A percentile compares a stretch with the other conserved stretches of the same genome.
Conservation (phyloP, 2,888 invertebrate genomes). For the Oxycera nigricornis region DNA sequence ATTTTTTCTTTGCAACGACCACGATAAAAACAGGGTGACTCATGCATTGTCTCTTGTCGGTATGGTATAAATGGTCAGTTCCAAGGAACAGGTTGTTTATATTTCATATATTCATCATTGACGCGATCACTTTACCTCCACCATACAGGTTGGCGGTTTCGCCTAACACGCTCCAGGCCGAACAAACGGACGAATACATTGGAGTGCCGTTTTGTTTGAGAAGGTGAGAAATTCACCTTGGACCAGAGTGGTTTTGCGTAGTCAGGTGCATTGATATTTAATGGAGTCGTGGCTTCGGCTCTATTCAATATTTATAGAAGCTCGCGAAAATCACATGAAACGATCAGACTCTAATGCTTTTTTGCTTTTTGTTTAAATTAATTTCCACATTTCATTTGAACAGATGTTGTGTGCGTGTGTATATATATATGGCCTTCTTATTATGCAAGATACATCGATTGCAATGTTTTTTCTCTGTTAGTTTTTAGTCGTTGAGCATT, state of each 20-base stretch:
- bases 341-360: no score
- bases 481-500: no score
- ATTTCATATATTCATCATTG: neutral
- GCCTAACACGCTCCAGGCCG: neutral
- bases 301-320: no score
- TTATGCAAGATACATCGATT: no score
- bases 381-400: no score
- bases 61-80: neutral
- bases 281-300: constrained; percentile 5
- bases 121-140: neutral
- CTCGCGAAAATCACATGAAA: no score
- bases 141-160: neutral
- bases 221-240: constrained; percentile 24
- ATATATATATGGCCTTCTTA: no score
- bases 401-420: no score
- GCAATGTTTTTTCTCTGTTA: no score
- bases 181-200: neutral
- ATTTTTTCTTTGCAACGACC: no score
- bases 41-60: neutral
- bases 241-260: neutral
- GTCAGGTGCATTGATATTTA: constrained; percentile 9
- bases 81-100: constrained; percentile 9
- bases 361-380: no score
- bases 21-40: constrained; percentile 10
- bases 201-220: neutral